Base-by-base conservation (phyloP, 1,140 invertebrate species). In the Streblospio benedicti region DNA sequence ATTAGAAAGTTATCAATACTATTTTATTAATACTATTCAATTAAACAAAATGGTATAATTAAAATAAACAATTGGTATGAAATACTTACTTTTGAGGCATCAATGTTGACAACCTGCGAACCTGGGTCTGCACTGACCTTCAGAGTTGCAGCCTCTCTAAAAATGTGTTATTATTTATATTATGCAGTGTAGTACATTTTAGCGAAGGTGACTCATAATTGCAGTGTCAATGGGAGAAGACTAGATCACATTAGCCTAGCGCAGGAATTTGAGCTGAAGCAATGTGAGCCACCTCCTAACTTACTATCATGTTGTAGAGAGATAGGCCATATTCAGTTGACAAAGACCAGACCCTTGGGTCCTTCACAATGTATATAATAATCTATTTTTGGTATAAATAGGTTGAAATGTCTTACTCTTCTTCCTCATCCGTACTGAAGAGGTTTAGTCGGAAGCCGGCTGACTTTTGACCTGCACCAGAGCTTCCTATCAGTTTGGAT, bases 351-450 rank as follows among this genome's bases (percentile, higher is more conserved):
- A n/a, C n/a, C n/a, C n/a, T n/a, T n/a, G n/a, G n/a, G n/a, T n/a
- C n/a, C n/a, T n/a, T n/a, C n/a, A n/a, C n/a, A n/a, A n/a, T n/a
- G n/a, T n/a, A n/a, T n/a, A n/a, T n/a, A n/a, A n/a, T n/a, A n/a
- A n/a, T n/a, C n/a, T n/a, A n/a, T n/a, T n/a, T n/a, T n/a, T n/a
- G n/a, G n/a, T n/a, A n/a, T n/a, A n/a, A n/a, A n/a, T n/a, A n/a
- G n/a, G n/a, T 5, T 9, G 6, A 18, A 5, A 1, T 14, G 16
- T 67, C 73, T 69, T 65, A 75, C 73, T 73, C 69, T 66, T 78
- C 75, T 63, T 78, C 76, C 57, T 71, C 65, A 57, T 76, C 76
- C 23, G 67, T 73, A 57, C 69, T 72, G 58, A 78, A 78, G 0
- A 78, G 57, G 60, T 78, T 78, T 4, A 78, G 66, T 50, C 73